Conservation (phyloP, 2,888 invertebrate genomes). For the Drosophila leonis region DNA sequence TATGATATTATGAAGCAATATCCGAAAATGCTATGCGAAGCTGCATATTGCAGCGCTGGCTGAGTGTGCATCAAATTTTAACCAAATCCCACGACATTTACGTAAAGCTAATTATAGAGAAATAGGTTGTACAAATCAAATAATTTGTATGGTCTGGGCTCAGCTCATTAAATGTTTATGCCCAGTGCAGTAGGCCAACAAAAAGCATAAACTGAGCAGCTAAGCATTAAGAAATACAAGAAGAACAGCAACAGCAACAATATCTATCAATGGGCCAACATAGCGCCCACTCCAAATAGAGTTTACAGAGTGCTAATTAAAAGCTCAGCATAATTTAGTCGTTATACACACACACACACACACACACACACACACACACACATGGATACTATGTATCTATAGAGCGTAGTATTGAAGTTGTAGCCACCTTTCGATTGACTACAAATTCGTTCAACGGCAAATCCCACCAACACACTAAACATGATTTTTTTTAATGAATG, state of each 20-base stretch:
- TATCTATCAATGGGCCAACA: conserved; percentile 40
- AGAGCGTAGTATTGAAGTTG: conserved; percentile 21
- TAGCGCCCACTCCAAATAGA: conserved; percentile 5
- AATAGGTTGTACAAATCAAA: conserved; percentile 3
- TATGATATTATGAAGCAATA: neutral
- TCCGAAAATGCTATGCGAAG: neutral
- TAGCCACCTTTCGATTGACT: conserved; percentile 34
- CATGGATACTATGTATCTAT: neutral
- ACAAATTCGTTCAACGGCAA: conserved; percentile 60
- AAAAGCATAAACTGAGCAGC: neutral
- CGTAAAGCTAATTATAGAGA: conserved; percentile 5
- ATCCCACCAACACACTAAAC: conserved; percentile 36
- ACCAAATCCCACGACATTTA: conserved; percentile 7
- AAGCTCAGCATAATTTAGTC: conserved; percentile 41
- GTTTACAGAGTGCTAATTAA: conserved; percentile 59
- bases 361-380: too few species aligned
- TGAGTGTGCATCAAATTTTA: neutral
- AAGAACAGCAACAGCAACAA: conserved; percentile 1
- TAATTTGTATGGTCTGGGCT: neutral
- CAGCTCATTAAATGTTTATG: conserved; percentile 6
- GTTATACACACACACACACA: neutral
- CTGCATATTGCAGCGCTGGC: neutral
- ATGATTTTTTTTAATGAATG: conserved; percentile 65
- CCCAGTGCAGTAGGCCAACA: neutral
- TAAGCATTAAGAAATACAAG: neutral